Evolutionary conservation across 1,140 invertebrate genomes (phyloP), one percentile per base, ranked within the genome.

Genomic region (Lucilia cuprina): DNA sequence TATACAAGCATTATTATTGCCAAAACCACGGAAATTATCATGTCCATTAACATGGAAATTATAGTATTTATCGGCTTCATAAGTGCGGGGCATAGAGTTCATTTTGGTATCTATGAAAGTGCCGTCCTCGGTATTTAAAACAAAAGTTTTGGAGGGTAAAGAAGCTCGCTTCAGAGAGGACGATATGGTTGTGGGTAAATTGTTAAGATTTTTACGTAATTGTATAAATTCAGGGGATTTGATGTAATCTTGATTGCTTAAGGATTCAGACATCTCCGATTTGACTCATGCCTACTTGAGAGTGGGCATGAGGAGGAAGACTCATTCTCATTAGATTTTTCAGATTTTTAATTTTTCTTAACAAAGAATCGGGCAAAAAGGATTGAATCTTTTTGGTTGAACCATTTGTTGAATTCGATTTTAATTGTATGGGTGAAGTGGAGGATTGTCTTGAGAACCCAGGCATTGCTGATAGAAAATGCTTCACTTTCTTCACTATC

Each of bases 21-120:
- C 93, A 86, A 93, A 93, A 85, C 94, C 93, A 84, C 94, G 93
- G 77, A 85, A 90, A 82, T 89, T 89, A 7, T 86, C 89, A 17
- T 88, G 87, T 87, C 96, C 96, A 87, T 96, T 95, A 83, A 97
- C 90, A 90, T 97, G 96, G 87, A 97, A 97, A 87, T 95, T 94
- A 87, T 95, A 96, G 90, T 94, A 96, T 89, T 94, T 94, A 91
- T 96, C 95, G 83, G 95, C 93, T 87, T 96, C 95, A 86, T 95
- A 95, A 74, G 92, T 88, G 80, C 89, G 80, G 0, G 89, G 89
- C 89, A 86, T 90, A 80, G 82, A 90, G 65, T 83, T 82, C 82
- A 85, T 83, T 82, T 85, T 85, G 5, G 65, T 83, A 74, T 80
- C 84, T 47, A 84, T 74, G 35, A 78, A 74, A 30, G 49, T 74